Base-by-base conservation (phyloP, 2,888 invertebrate genomes). In the Melinaea menophilus region DNA sequence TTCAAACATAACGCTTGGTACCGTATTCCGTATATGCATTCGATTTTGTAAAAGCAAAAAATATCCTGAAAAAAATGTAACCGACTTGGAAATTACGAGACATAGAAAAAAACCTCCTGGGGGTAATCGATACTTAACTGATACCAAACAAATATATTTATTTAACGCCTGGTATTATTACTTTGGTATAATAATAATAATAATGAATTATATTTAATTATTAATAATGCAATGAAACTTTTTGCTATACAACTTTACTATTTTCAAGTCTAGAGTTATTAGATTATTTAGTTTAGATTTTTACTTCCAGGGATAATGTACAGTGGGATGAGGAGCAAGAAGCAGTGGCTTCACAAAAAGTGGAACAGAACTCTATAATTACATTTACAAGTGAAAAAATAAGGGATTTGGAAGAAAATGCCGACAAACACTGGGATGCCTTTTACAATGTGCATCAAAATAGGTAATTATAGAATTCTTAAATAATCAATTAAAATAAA, bases 1-100 rank as follows among this genome's bases (percentile, higher is more conserved):
- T 98, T 97, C 89, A 93, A 95, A 79, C 97, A 98, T 80, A 99
- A 98, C 91, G 97, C 98, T 79, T 98, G 98, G 98, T 97, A 94
- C 78, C 75, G 74, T 88, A 78, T 81, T 81, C 66, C 70, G 70
- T 73, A 72, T 68, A 73, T 76, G 80, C 65, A 63, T 77, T 73
- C 80, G 78, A 76, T 74, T 73, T 69, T 78, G 71, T 78, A 83
- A 76, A 66, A 80, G 86, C 72, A 70, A 68, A 66, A 69, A 67
- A 61, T 65, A 55, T 70, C 66, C 64, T 69, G 69, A 65, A 33
- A 64, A 69, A 61, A 73, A 69, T 41, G 22, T 75, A 66, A 75
- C 79, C 74, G 70, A 80, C 63, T 77, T 88, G 74, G 88, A 88
- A 72, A 76, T 89, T 74, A 94, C 94, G 34, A 90, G 92, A 69